A percentile compares a stretch with the other conserved stretches of the same genome.
phyloP scores from a whole-genome alignment of 2,797 vertebrate species.

The Gouania willdenowi region DNA sequence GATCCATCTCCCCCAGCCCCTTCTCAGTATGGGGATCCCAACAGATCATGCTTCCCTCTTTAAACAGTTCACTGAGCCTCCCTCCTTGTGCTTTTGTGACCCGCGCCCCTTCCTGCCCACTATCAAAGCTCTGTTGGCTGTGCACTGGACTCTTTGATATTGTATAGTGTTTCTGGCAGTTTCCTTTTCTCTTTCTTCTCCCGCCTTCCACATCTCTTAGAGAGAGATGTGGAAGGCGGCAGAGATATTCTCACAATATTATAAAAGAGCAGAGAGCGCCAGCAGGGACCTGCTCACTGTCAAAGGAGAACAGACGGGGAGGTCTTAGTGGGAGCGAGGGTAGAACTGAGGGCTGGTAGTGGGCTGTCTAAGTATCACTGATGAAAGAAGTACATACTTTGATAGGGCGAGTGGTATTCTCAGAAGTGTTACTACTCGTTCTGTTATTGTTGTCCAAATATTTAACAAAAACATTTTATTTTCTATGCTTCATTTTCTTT shows the following conservation, averaged over 20 bases:
- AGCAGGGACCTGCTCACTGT: constrained; percentile 68
- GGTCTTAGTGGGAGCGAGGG: constrained; percentile 50
- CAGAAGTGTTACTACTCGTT: too few species aligned
- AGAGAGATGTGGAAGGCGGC: too few species aligned
- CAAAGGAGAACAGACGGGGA: constrained; percentile 50
- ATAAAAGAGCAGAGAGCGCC: constrained; percentile 59
- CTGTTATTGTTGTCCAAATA: too few species aligned
- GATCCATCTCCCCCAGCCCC: constrained; percentile 20
- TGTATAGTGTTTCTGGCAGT: constrained; percentile 58
- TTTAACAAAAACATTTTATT: too few species aligned
- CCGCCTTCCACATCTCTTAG: too few species aligned
- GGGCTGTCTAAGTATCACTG: too few species aligned
- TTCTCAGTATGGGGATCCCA: constrained; percentile 35
- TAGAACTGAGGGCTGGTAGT: constrained; percentile 6
- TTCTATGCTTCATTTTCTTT: too few species aligned
- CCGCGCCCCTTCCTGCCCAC: constrained; percentile 33
- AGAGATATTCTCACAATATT: constrained; percentile 54
- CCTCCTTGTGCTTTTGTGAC: constrained; percentile 42
- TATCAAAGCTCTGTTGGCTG: constrained; percentile 61
- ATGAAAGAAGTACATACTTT: too few species aligned
- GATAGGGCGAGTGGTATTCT: too few species aligned
- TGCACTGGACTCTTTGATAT: constrained; percentile 58
- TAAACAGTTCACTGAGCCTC: constrained; percentile 40
- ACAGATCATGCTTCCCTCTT: constrained; percentile 44
- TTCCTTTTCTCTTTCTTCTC: constrained; percentile 31